Conservation (phyloP, 2,888 invertebrate species). For the Polydrusus cervinus region DNA sequence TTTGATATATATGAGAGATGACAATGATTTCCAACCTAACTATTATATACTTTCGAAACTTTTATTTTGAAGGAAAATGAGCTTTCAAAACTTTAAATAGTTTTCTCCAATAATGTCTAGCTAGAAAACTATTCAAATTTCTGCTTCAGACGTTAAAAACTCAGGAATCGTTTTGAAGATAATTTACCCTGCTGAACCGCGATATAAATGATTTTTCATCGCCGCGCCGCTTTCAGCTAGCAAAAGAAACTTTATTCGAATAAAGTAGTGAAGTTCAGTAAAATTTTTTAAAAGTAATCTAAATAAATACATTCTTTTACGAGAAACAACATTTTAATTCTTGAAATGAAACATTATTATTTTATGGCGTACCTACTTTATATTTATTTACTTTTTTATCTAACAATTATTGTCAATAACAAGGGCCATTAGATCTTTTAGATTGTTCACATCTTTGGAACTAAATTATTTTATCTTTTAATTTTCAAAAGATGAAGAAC, state of each 20-base stretch:
- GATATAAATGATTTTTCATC: slow-evolving; percentile 19
- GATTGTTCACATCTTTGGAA: too few species aligned
- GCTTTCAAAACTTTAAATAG: slow-evolving; percentile 2
- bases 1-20: not conserved
- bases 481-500: too few species aligned
- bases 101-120: slow-evolving; percentile 9
- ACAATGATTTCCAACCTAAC: not conserved
- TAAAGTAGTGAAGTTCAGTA: not conserved
- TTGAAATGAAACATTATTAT: not conserved
- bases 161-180: slow-evolving; percentile 3
- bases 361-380: too few species aligned
- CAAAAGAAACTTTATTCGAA: not conserved
- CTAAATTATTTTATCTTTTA: too few species aligned
- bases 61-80: not conserved
- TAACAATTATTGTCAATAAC: too few species aligned
- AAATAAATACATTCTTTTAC: not conserved
- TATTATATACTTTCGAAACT: not conserved
- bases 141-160: slow-evolving; percentile 4
- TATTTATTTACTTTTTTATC: too few species aligned
- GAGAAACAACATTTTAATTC: not conserved
- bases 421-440: too few species aligned
- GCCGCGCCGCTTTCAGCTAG: not conserved
- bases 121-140: slow-evolving; percentile 18
- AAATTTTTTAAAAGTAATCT: not conserved
- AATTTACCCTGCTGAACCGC: not conserved